Evolutionary conservation across 2,888 invertebrate genomes (phyloP), one percentile per base, ranked within the genome.

Genomic region (Morpho achilles): DNA sequence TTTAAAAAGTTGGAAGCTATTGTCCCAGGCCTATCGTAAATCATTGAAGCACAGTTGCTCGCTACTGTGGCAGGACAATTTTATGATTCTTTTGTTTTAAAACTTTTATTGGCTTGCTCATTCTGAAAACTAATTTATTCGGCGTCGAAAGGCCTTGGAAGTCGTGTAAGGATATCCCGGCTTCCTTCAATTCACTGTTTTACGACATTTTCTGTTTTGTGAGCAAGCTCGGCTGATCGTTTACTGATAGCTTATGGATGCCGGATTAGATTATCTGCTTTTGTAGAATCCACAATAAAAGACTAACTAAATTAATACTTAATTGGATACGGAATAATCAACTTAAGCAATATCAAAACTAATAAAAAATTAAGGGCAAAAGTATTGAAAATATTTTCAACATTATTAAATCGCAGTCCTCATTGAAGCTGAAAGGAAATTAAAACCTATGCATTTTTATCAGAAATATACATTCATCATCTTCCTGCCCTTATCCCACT

Each of bases 1-100:
- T 86, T 84, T 78, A 82, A 79, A 87, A 86, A 88, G 77, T 87
- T 86, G 70, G 70, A 75, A 71, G 75, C 81, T 78, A 84, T 87
- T 84, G 82, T 84, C 81, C 82, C 78, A 77, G 69, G 78, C 77
- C 74, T 63, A 69, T 79, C 81, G 83, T 90, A 88, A 90, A 88
- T 89, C 87, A 88, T 82, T 78, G 76, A 73, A 77, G 80, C 76
- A 79, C 79, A 85, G 84, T 84, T 86, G 84, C 84, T 83, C 77
- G 82, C 87, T 84, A 80, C 86, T 79, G 77, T 84, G 84, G 75
- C 83, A 79, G 68, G 77, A 70, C 76, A 79, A 79, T 84, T 89
- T 88, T 90, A 90, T 87, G 87, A 87, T 87, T 85, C 88, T 88
- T 88, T 89, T 90, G 89, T 89, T 88, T 32, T 87, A 82, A 87